These are phyloP conservation scores for Mythimna impura DNA, from an alignment of 2,888 invertebrate genomes.

Conservation along the genomic window DNA sequence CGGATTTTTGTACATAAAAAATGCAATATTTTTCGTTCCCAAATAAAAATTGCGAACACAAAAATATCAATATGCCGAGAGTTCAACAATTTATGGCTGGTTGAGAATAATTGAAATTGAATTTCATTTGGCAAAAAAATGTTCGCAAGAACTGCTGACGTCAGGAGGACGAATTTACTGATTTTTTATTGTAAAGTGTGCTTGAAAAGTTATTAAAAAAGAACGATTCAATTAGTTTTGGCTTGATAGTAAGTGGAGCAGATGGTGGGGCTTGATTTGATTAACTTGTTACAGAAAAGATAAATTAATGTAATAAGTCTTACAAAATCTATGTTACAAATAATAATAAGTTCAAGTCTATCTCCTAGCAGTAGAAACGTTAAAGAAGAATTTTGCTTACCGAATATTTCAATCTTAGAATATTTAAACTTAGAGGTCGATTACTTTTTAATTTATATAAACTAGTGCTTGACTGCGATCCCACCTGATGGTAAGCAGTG, in stretches of 20 bases:
- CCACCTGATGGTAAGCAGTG: too few relatives aligned
- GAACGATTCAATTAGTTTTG: slow-evolving; percentile 48
- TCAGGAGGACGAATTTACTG: slow-evolving; percentile 40
- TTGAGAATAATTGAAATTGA: slow-evolving; percentile 64
- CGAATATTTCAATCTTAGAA: too few relatives aligned
- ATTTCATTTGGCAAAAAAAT: slow-evolving; percentile 61
- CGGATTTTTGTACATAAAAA: neutral
- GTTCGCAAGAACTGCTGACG: slow-evolving; percentile 52
- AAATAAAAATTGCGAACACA: slow-evolving; percentile 37
- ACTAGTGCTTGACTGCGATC: too few relatives aligned
- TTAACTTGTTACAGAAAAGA: neutral
- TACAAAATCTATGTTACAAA: too few relatives aligned
- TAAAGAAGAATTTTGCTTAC: too few relatives aligned
- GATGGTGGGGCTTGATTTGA: slow-evolving; percentile 22
- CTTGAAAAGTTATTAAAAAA: slow-evolving; percentile 43
- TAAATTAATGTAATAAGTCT: neutral
- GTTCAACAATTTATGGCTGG: slow-evolving; percentile 52
- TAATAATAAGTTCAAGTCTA: too few relatives aligned
- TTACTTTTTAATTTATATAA: too few relatives aligned
- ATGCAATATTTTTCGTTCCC: slow-evolving; percentile 7
- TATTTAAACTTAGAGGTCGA: too few relatives aligned
- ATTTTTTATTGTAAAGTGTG: slow-evolving; percentile 36
- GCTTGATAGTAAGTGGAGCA: slow-evolving; percentile 12
- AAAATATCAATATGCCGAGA: slow-evolving; percentile 40
- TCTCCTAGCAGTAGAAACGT: too few relatives aligned